phyloP scores from a whole-genome alignment of 2,797 vertebrate species.

The Gadopsis marmoratus region DNA sequence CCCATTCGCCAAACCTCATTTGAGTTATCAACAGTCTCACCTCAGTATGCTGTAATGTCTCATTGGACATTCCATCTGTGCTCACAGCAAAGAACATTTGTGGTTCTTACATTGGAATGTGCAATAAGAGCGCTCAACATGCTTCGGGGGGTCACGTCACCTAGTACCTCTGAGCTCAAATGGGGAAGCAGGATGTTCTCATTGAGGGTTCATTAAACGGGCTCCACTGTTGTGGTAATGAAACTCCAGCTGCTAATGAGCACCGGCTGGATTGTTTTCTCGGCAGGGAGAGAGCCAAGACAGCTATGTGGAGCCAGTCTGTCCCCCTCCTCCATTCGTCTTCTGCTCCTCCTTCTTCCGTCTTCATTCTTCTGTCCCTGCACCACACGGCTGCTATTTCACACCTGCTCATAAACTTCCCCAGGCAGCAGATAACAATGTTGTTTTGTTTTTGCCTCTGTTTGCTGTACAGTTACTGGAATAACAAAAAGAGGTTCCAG shows the following conservation, averaged over 20 bases:
- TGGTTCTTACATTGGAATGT: constrained; percentile 59
- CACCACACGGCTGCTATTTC: constrained; percentile 61
- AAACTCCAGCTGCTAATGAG: constrained; percentile 84
- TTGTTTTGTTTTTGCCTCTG: constrained; percentile 73
- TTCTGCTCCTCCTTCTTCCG: constrained; percentile 44
- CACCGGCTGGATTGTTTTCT: constrained; percentile 79
- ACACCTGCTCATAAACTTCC: constrained; percentile 82
- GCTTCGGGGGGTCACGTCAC: constrained; percentile 65
- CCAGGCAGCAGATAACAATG: constrained; percentile 75
- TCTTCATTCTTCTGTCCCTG: constrained; percentile 61
- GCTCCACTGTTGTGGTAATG: constrained; percentile 77
- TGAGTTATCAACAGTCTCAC: constrained; percentile 32
- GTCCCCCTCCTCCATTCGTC: constrained; percentile 40
- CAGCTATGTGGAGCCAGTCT: constrained; percentile 61
- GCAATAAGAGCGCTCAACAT: constrained; percentile 48
- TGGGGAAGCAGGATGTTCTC: constrained; percentile 78
- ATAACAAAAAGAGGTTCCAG: constrained; percentile 73
- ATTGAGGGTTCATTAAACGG: constrained; percentile 83
- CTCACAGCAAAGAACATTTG: constrained; percentile 42
- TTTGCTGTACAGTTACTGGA: constrained; percentile 65
- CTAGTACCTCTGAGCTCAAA: constrained; percentile 66
- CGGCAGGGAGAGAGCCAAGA: constrained; percentile 66
- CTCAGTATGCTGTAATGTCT: constrained; percentile 38
- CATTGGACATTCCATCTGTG: constrained; percentile 41
- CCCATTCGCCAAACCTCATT: constrained; percentile 20